Conservation (phyloP, 1,140 invertebrate species). For the Apolygus lucorum region DNA sequence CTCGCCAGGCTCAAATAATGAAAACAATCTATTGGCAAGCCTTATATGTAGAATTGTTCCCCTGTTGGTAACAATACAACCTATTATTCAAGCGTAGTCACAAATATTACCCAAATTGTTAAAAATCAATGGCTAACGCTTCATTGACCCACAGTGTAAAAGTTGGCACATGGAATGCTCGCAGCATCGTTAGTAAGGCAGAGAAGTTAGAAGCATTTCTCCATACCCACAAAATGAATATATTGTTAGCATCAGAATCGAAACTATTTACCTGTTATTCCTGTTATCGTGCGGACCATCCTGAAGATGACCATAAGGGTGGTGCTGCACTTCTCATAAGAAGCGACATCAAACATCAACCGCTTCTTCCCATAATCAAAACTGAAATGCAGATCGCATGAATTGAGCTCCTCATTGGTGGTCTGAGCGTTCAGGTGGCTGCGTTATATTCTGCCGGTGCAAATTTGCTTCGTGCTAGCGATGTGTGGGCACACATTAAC, state of each 20-base stretch:
- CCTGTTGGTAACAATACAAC: constrained; percentile 10
- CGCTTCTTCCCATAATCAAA: constrained; percentile 12
- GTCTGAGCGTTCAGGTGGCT: neutral
- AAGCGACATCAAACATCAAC: constrained; percentile 13
- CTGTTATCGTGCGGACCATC: constrained; percentile 10
- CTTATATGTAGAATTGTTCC: constrained; percentile 1
- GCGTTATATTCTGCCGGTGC: constrained; percentile 18
- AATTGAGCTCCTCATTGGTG: neutral
- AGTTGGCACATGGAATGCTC: constrained; percentile 18
- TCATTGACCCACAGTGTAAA: neutral
- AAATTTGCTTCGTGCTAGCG: neutral
- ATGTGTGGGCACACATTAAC: constrained; percentile 16
- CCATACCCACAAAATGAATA: neutral
- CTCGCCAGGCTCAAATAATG: neutral
- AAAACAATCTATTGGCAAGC: neutral
- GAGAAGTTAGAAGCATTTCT: constrained; percentile 13
- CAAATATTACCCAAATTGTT: constrained; percentile 17
- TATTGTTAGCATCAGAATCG: constrained; percentile 8
- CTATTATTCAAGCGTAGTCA: neutral
- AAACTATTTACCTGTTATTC: constrained; percentile 6
- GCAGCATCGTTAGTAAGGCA: constrained; percentile 5
- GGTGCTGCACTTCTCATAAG: constrained; percentile 8
- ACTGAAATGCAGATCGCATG: constrained; percentile 9
- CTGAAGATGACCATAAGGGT: constrained; percentile 6
- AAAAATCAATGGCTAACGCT: constrained; percentile 10